Percentiles rank a stretch among this genome's conserved stretches.
Conservation (phyloP, 1,140 invertebrate genomes). For the Scaptomyza graminum region DNA sequence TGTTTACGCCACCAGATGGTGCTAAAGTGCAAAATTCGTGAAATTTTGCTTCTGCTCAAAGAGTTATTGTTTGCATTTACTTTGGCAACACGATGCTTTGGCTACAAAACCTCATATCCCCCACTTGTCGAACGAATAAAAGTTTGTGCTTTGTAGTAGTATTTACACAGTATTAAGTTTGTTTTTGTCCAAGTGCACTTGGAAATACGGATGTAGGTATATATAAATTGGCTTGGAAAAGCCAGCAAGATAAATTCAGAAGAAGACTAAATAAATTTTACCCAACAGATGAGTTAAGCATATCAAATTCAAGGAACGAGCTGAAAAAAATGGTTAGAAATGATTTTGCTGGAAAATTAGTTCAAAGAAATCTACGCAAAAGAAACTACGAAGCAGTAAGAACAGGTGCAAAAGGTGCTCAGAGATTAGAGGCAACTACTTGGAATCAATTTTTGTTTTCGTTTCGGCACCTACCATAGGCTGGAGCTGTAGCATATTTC, state of each 20-base stretch:
- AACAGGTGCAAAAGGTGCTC: slow-evolving; percentile 36
- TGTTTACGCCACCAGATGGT: slow-evolving; percentile 18
- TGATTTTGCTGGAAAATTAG: slow-evolving; percentile 26
- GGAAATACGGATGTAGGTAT: slow-evolving; percentile 15
- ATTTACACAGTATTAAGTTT: slow-evolving; percentile 32
- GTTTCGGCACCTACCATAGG: slow-evolving; percentile 71
- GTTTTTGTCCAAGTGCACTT: slow-evolving; percentile 43
- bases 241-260: not conserved
- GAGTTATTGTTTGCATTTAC: slow-evolving; percentile 22
- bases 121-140: slow-evolving; percentile 7
- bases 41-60: slow-evolving; percentile 14
- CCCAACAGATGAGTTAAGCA: slow-evolving; percentile 4
- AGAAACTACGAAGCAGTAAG: not conserved
- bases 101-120: no score
- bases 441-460: not conserved
- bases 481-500: slow-evolving; percentile 74
- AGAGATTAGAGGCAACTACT: not conserved
- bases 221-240: slow-evolving; percentile 24
- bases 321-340: slow-evolving; percentile 27
- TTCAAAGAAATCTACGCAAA: not conserved
- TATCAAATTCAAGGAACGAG: not conserved
- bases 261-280: not conserved
- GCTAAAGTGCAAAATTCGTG: not conserved
- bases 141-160: slow-evolving; percentile 17
- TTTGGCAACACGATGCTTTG: not conserved